These are phyloP conservation scores for Allacma fusca DNA, from an alignment of 2,888 invertebrate species.

Conservation along the genomic window DNA sequence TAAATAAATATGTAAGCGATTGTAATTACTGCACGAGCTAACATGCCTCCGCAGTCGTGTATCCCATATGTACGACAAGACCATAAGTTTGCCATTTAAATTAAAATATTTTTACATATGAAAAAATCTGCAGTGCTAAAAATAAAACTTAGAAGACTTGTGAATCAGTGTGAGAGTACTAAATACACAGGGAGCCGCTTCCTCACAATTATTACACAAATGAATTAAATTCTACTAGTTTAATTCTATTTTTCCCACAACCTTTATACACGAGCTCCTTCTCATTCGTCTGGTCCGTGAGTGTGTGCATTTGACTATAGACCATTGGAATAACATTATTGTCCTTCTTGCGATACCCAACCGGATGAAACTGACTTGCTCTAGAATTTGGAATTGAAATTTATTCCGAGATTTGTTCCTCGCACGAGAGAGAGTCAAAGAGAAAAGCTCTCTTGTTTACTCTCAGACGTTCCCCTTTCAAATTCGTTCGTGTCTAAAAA, in stretches of 20 bases:
- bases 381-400: constrained; percentile 28
- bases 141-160: constrained; percentile 10
- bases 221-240: constrained; percentile 7
- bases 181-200: not conserved
- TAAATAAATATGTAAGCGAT: constrained; percentile 2
- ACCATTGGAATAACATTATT: constrained; percentile 16
- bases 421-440: not conserved
- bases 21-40: not conserved
- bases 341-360: not conserved
- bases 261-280: not conserved
- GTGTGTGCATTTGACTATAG: not conserved
- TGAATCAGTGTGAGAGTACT: not conserved
- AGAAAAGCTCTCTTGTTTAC: not conserved
- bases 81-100: constrained; percentile 17
- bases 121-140: constrained; percentile 28
- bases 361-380: constrained; percentile 29
- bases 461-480: not conserved
- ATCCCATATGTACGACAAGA: not conserved
- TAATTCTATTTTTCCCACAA: constrained; percentile 7
- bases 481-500: not conserved
- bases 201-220: not conserved
- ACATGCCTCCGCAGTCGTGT: not conserved
- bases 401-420: constrained; percentile 11
- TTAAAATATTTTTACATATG: constrained; percentile 32
- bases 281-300: constrained; percentile 3